Evolutionary conservation across 2,888 invertebrate genomes (phyloP).

Genomic region (Epirrhoe tristata): DNA sequence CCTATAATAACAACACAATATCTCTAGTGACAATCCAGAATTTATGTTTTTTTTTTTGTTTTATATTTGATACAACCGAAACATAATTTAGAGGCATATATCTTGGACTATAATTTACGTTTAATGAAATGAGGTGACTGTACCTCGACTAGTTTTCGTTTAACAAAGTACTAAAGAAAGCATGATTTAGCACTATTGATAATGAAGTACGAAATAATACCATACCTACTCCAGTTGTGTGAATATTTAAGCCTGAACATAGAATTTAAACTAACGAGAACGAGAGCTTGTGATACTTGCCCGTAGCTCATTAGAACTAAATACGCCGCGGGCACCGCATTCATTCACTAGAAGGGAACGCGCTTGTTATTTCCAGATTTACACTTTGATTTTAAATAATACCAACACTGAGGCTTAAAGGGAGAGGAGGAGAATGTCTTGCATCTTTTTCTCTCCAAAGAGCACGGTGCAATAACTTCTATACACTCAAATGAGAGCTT

Average conservation of each 20-base stretch:
- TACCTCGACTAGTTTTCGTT: too few relatives aligned
- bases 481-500: too few relatives aligned
- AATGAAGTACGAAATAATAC: too few relatives aligned
- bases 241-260: neutral
- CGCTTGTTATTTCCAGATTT: slow-evolving; percentile 19
- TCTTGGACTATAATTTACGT: too few relatives aligned
- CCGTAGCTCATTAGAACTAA: slow-evolving; percentile 15
- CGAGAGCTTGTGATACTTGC: neutral
- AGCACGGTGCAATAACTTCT: too few relatives aligned
- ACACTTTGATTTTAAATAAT: slow-evolving; percentile 25
- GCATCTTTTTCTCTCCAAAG: slow-evolving; percentile 2
- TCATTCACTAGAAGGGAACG: slow-evolving; percentile 7
- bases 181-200: too few relatives aligned
- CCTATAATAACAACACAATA: neutral
- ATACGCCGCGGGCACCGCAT: slow-evolving; percentile 20
- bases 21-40: too few relatives aligned
- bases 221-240: neutral
- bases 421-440: slow-evolving; percentile 2
- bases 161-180: too few relatives aligned
- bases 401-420: slow-evolving; percentile 3
- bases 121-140: too few relatives aligned
- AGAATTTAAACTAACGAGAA: neutral
- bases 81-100: too few relatives aligned
- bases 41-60: too few relatives aligned
- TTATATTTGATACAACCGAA: too few relatives aligned